These are phyloP conservation scores for Nephrotoma flavescens DNA, from an alignment of 2,888 invertebrate species.

Conservation along the genomic window DNA sequence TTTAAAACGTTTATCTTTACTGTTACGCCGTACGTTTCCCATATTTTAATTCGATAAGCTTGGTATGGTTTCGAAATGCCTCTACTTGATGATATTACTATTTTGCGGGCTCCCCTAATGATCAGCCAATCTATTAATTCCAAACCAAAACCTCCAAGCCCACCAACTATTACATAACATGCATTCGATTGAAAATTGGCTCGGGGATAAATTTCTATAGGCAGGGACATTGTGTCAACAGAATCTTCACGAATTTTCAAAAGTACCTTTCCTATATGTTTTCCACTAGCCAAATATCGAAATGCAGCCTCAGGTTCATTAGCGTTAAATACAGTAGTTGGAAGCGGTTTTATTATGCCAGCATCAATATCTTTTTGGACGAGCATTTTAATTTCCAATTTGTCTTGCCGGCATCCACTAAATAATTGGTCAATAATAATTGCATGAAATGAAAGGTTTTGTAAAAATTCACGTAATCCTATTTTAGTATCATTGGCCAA, in stretches of 20 bases:
- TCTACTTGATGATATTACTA: neutral
- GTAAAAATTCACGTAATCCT: conserved; percentile 49
- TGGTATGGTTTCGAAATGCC: neutral
- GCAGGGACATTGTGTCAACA: conserved; percentile 17
- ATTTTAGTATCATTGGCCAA: conserved; percentile 28
- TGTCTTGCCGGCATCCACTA: conserved; percentile 31
- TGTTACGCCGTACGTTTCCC: conserved; percentile 44
- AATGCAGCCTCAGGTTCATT: conserved; percentile 59
- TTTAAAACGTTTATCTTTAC: neutral
- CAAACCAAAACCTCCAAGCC: conserved; percentile 53
- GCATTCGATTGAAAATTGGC: conserved; percentile 22
- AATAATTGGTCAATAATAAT: conserved; percentile 60
- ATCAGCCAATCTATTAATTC: conserved; percentile 75
- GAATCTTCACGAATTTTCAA: conserved; percentile 26
- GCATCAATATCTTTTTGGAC: conserved; percentile 15
- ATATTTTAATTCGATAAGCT: conserved; percentile 38
- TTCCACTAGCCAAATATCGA: conserved; percentile 46
- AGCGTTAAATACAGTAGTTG: conserved; percentile 40
- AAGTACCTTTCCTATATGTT: conserved; percentile 64
- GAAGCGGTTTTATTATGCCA: no score
- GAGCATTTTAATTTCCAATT: neutral
- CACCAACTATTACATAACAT: conserved; percentile 54
- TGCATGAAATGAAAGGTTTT: conserved; percentile 61
- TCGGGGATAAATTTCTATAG: conserved; percentile 21
- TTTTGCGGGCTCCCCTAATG: neutral